Evolutionary conservation across 2,797 vertebrate genomes (phyloP).

Genomic region (Mormyrops attenuatus): DNA sequence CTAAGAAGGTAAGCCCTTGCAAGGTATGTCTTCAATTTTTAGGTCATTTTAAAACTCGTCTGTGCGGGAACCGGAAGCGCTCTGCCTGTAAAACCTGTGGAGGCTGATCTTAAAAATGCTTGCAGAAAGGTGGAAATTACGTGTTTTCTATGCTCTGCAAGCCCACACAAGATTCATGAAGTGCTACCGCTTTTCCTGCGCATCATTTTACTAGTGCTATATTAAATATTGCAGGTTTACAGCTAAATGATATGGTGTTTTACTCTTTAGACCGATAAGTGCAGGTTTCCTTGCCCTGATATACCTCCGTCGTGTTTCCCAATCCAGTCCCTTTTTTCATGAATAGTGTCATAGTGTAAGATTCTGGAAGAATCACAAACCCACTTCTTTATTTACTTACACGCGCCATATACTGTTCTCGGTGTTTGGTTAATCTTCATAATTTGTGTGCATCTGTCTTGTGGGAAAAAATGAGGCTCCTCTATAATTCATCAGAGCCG

Average conservation of each 20-base stretch:
- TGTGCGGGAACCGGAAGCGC: not conserved
- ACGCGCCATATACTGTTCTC: not conserved
- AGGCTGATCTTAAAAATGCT: not conserved
- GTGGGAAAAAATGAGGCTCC: not conserved
- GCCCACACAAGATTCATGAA: not conserved
- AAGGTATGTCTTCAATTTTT: not conserved
- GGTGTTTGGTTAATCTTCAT: not conserved
- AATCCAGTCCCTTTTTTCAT: not conserved
- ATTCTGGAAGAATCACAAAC: not conserved
- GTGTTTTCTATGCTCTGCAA: not conserved
- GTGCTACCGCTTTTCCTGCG: not conserved
- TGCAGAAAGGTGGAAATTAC: slow-evolving; percentile 12
- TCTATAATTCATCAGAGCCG: not conserved
- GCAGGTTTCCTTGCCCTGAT: not conserved
- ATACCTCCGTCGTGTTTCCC: not conserved
- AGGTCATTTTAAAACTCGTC: not conserved
- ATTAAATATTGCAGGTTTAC: not conserved
- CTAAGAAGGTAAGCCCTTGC: not conserved
- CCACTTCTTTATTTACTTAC: not conserved
- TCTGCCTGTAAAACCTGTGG: not conserved
- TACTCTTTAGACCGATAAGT: not conserved
- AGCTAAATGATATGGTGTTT: not conserved
- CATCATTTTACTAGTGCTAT: not conserved
- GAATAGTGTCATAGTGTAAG: not conserved
- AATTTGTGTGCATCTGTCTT: not conserved